Base-by-base conservation (phyloP, 92 coral and sea anemone species). In the Scolanthus callimorphus region DNA sequence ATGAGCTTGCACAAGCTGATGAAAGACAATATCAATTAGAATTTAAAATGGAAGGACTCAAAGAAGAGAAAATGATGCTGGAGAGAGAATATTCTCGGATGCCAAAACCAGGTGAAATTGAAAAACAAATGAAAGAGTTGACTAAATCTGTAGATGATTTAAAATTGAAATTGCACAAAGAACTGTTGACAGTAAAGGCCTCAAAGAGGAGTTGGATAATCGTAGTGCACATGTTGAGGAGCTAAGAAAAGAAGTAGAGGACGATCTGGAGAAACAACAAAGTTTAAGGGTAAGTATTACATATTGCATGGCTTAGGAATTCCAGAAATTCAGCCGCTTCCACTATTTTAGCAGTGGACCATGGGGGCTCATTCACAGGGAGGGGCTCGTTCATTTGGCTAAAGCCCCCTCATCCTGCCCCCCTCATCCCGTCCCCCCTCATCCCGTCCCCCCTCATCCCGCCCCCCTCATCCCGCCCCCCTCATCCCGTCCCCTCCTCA, bases 101-200 rank as follows among this genome's bases (percentile, higher is more conserved):
- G 96, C 98, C 98, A 1, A 92, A 92, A 62, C 84, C 96, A 43
- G 98, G 96, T 27, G 98, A 92, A 65, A 89, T 92, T 30, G 98
- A 92, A 55, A 88, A 88, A 62, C 96, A 89, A 56, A 74, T 71
- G 47, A 84, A 88, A 53, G 98, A 92, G 38, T 71, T 92, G 34
- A 81, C 80, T 47, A 92, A 92, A 62, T 77, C 88, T 50, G 63
- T 61, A 20, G 98, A 92, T 39, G 98, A 92, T 44, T 41, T 88
- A 31, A 85, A 59, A 64, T 89, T 31, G 98, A 92, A 47, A 85
- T 92, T 49, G 96, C 87, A 2, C 95, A 92, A 58, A 80, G 98
- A 73, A 85, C 82, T 34, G 77, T 88, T 53, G 98, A 92, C 47
- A 58, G 69, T 9, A 92, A 92, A 62, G 83, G 85, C 24, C 80